These are phyloP conservation scores for Sardinella longiceps DNA, from an alignment of 2,797 vertebrate genomes.

Conservation along the genomic window DNA sequence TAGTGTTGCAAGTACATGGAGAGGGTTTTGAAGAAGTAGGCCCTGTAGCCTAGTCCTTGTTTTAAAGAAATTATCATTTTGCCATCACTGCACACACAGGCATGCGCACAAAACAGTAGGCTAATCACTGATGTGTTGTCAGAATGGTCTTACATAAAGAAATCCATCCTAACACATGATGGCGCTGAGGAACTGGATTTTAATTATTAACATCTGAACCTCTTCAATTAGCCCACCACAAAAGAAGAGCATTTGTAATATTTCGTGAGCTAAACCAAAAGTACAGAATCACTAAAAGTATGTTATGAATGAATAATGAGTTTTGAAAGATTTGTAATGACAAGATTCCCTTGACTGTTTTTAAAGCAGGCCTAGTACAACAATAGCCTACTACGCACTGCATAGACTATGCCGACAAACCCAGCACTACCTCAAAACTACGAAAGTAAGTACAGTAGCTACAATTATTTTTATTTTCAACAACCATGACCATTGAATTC, in stretches of 20 bases:
- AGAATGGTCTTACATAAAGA: neutral
- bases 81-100: neutral
- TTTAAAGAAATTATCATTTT: too few relatives aligned
- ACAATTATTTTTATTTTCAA: neutral
- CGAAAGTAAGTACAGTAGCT: too few relatives aligned
- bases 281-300: neutral
- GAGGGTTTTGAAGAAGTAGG: too few relatives aligned
- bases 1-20: too few relatives aligned
- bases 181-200: conserved; percentile 38
- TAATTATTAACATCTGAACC: conserved; percentile 17
- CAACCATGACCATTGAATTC: neutral
- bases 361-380: neutral
- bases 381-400: neutral
- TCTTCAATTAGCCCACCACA: conserved; percentile 7
- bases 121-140: neutral
- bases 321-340: neutral
- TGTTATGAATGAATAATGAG: neutral
- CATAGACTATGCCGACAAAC: neutral
- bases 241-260: neutral
- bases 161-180: conserved; percentile 37
- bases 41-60: too few relatives aligned
- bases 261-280: neutral
- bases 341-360: neutral
- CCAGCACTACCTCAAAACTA: neutral
- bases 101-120: neutral